These are phyloP conservation scores for Phrynosoma platyrhinos DNA, from an alignment of 2,113 vertebrate species.

Conservation along the genomic window DNA sequence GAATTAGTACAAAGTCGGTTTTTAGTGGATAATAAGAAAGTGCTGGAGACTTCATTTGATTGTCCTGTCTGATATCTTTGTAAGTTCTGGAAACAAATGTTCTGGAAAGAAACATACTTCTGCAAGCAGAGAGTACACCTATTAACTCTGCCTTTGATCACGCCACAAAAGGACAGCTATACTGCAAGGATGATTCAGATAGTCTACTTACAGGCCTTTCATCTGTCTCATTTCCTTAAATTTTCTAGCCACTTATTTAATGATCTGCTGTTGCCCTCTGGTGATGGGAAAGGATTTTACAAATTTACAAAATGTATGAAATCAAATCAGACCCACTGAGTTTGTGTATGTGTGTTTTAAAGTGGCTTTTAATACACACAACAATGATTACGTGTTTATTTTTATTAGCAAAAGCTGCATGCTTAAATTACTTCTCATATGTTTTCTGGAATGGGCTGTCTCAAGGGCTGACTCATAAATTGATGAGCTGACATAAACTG, in stretches of 20 bases:
- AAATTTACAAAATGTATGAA: background rate
- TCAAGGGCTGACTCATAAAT: background rate
- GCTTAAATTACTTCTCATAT: background rate
- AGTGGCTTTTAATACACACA: background rate
- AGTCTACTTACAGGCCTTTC: background rate
- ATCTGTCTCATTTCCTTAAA: background rate
- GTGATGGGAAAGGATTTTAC: background rate
- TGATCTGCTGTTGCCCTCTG: conserved; percentile 17
- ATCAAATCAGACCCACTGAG: background rate
- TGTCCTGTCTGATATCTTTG: background rate
- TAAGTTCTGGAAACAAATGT: background rate
- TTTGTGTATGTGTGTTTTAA: background rate
- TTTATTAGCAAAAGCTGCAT: background rate
- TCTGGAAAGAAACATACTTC: background rate
- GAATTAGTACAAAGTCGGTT: background rate
- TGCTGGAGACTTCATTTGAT: background rate
- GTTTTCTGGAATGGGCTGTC: background rate
- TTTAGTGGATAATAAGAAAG: background rate
- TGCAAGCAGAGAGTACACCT: background rate
- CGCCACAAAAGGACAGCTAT: background rate
- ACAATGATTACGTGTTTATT: background rate
- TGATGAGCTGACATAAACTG: background rate
- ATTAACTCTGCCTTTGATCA: background rate
- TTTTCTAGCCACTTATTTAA: background rate
- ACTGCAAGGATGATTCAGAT: background rate